Base-by-base conservation (phyloP, 92 coral and sea anemone genomes). In the Porites cylindrica region DNA sequence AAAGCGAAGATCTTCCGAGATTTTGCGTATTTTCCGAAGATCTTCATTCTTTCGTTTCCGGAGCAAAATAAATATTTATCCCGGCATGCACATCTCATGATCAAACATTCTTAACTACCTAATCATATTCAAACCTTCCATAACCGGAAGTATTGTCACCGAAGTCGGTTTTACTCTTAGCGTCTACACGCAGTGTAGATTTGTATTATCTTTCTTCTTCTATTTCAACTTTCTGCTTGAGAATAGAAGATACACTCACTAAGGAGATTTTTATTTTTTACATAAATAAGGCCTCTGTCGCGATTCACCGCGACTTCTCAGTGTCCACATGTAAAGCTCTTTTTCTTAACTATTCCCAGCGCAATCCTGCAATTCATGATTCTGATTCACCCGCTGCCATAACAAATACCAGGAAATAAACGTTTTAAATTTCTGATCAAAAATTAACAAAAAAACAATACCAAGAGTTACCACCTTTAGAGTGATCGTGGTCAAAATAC, bases 161-260 rank as follows among this genome's bases (percentile, higher is more conserved):
- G 73, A 83, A 50, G 74, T 74, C 87, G 87, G 87, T 53, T 83
- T 82, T 83, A 83, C 87, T 73, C 87, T 14, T 19, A 51, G 79
- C 74, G 59, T 63, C 87, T 90, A 90, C 93, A 90, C 93, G 78
- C 78, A 81, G 93, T 90, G 93, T 90, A 90, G 87, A 90, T 60
- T 90, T 74, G 86, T 88, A 85, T 90, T 64, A 47, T 74, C 72
- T 50, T 53, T 51, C 68, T 73, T 73, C 87, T 83, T 65, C 58
- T 17, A 73, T 23, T 71, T 9, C 87, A 81, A 51, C 32, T 38
- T 38, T 21, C 74, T 73, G 2, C 64, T 62, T 52, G 62, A 24
- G 74, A 26, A 73, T 47, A 83, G 80, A 83, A 83, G 72, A 29
- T 10, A 14, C 64, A 58, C 64, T 52, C 76, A 19, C 69, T 73